Conservation (phyloP, 2,797 vertebrate species). For the Sebastes trivittatus region DNA sequence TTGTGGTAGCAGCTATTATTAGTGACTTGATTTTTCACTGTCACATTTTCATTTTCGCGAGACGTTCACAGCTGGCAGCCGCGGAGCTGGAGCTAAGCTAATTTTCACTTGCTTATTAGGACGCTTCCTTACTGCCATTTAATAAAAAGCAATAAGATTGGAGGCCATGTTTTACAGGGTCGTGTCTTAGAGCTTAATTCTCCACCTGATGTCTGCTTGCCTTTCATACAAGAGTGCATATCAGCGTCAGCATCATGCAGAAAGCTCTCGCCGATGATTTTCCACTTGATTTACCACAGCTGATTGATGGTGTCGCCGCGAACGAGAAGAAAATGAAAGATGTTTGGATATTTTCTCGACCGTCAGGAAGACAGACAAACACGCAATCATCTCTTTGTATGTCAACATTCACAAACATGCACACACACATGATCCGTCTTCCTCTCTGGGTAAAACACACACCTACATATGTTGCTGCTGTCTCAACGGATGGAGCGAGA, state of each 20-base stretch:
- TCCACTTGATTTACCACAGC: slow-evolving; percentile 64
- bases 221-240: slow-evolving; percentile 50
- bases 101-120: slow-evolving; percentile 55
- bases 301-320: slow-evolving; percentile 59
- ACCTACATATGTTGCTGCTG: slow-evolving; percentile 47
- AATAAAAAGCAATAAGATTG: slow-evolving; percentile 49
- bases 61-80: slow-evolving; percentile 37
- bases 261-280: slow-evolving; percentile 46
- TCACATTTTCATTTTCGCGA: slow-evolving; percentile 47
- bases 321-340: slow-evolving; percentile 58
- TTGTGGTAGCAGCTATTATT: slow-evolving; percentile 27
- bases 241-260: slow-evolving; percentile 33
- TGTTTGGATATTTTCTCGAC: slow-evolving; percentile 8
- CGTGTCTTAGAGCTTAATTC: slow-evolving; percentile 32
- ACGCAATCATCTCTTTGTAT: slow-evolving; percentile 25
- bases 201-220: slow-evolving; percentile 37
- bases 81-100: slow-evolving; percentile 21
- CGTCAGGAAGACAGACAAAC: slow-evolving; percentile 2
- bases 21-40: slow-evolving; percentile 39
- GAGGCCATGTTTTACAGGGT: slow-evolving; percentile 43
- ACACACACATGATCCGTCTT: slow-evolving; percentile 11
- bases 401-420: neutral
- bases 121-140: slow-evolving; percentile 46
- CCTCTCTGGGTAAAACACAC: slow-evolving; percentile 29
- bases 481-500: slow-evolving; percentile 58